These are phyloP conservation scores for Apodemia duryi DNA, from an alignment of 2,888 invertebrate species.

Conservation along the genomic window DNA sequence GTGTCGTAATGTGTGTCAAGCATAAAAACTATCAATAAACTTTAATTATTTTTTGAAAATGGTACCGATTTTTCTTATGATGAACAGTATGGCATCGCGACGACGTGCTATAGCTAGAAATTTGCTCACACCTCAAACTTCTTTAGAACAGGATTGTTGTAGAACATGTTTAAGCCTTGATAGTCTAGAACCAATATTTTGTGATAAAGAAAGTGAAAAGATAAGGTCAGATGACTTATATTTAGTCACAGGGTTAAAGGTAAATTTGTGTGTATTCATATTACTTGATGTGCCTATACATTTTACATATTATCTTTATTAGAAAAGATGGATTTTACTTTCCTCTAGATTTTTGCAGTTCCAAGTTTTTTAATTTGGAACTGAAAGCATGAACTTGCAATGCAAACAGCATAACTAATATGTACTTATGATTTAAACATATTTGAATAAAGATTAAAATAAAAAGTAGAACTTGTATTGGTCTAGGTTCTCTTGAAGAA, in stretches of 20 bases:
- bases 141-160: conserved; percentile 33
- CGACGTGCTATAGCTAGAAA: conserved; percentile 25
- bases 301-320: too few species aligned
- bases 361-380: too few species aligned
- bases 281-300: background rate
- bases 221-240: conserved; percentile 46
- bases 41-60: conserved; percentile 33
- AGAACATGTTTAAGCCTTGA: conserved; percentile 52
- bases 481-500: too few species aligned
- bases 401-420: too few species aligned
- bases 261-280: conserved; percentile 24
- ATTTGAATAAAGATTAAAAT: too few species aligned
- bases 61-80: conserved; percentile 45
- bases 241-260: conserved; percentile 52
- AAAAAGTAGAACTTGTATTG: too few species aligned
- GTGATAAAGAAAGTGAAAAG: conserved; percentile 39
- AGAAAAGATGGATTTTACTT: too few species aligned
- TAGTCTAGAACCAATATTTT: conserved; percentile 46
- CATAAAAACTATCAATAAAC: background rate
- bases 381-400: too few species aligned
- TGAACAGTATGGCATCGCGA: conserved; percentile 40
- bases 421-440: too few species aligned
- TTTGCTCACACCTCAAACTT: conserved; percentile 18
- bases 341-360: too few species aligned
- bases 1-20: background rate